These are phyloP conservation scores for Orycteropus afer DNA, from an alignment of 2,113 vertebrate species.

Conservation along the genomic window DNA sequence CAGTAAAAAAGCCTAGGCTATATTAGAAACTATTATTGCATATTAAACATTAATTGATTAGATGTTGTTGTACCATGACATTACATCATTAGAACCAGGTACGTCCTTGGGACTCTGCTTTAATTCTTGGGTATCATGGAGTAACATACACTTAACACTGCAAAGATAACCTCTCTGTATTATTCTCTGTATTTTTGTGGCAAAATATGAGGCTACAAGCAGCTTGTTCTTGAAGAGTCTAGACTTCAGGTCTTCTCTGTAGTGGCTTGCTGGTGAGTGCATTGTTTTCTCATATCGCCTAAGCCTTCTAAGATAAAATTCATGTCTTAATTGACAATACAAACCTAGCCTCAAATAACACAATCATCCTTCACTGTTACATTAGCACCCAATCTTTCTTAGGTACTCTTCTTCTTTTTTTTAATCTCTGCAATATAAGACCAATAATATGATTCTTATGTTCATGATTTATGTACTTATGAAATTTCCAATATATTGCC, in stretches of 20 bases:
- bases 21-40: neutral
- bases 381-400: neutral
- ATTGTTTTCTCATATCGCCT: neutral
- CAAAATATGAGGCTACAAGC: neutral
- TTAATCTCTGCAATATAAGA: constrained; percentile 41
- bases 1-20: too few relatives aligned
- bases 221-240: neutral
- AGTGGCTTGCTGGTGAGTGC: neutral
- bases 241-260: neutral
- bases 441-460: constrained; percentile 54
- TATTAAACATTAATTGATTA: neutral
- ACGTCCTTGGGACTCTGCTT: neutral
- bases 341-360: neutral
- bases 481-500: constrained; percentile 49
- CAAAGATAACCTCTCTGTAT: neutral
- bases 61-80: neutral
- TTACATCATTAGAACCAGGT: neutral
- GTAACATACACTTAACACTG: neutral
- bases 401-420: neutral
- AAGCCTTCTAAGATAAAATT: constrained; percentile 5
- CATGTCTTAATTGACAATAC: neutral
- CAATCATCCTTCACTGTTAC: neutral
- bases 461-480: constrained; percentile 38
- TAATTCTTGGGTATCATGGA: constrained; percentile 12
- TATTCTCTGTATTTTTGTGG: neutral